Evolutionary conservation across 2,113 vertebrate genomes (phyloP).

Genomic region (Caloenas nicobarica): DNA sequence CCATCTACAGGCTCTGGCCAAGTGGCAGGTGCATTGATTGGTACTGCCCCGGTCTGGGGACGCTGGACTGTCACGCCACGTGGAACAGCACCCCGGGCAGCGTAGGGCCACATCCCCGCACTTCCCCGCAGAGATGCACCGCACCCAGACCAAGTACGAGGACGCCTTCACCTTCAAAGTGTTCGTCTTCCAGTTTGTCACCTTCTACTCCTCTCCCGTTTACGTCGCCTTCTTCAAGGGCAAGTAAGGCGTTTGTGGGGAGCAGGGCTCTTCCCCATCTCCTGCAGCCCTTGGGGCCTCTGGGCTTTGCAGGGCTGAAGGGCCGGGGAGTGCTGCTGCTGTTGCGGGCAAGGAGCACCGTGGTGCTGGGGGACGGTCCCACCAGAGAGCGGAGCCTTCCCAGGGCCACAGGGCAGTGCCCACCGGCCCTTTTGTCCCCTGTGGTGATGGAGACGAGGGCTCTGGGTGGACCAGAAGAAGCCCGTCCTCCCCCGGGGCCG

Average conservation of each 20-base stretch:
- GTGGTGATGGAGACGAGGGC: neutral
- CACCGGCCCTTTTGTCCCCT: neutral
- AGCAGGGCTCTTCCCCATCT: no score
- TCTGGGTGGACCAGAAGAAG: neutral
- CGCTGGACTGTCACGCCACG: rapidly evolving
- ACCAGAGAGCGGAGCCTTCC: neutral
- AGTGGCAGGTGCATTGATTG: neutral
- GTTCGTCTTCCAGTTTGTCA: conserved; percentile 69
- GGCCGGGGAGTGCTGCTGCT: neutral
- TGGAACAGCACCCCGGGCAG: neutral
- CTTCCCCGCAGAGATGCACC: conserved; percentile 60
- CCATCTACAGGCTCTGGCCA: neutral
- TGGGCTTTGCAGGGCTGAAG: neutral
- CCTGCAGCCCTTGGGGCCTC: neutral
- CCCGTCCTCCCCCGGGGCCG: neutral
- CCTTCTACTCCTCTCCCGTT: conserved; percentile 65
- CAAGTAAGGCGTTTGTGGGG: conserved; percentile 12
- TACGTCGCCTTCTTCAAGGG: conserved; percentile 73
- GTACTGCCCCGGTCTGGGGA: neutral
- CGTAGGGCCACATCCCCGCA: neutral
- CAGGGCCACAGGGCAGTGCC: neutral
- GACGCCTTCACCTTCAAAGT: conserved; percentile 63
- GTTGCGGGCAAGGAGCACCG: neutral
- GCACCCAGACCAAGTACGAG: conserved; percentile 62
- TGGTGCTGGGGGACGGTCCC: rapidly evolving